Base-by-base conservation (phyloP, 2,888 invertebrate species). In the Acronicta alni region DNA sequence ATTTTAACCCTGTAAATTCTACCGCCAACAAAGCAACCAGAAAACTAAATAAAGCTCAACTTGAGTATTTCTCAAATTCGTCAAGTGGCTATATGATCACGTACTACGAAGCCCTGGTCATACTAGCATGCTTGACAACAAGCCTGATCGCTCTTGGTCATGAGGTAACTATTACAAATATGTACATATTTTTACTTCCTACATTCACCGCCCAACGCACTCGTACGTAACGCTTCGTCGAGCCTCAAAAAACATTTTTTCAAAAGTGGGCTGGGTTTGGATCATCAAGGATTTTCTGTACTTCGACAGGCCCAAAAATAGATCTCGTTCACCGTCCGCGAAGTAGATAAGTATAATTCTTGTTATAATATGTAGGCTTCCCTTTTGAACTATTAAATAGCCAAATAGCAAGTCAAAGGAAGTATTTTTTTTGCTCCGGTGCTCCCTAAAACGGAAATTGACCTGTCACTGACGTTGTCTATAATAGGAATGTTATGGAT, bases 91-190 rank as follows among this genome's bases (percentile, higher is more conserved):
- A 71, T 77, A 89, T 93, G 87, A 80, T 93, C 37, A 81, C 85
- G 44, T 90, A 88, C 74, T 81, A 85, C 83, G 84, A 89, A 67
- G 86, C 86, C 59, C 75, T 90, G 64, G 83, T 91, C 67, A 80
- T 91, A 57, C 71, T 92, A 83, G 88, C 88, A 91, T 93, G 93
- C 76, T 84, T 91, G 77, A 88, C 88, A 53, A 88, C 87, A 56
- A 83, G 90, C 45, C 72, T 90, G 57, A 79, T 87, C 54, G 90
- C 87, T 68, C 80, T 90, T 62, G 81, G 89, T 72, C 84, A 90
- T 90, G 92, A 90, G 89, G 68, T 68, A 60, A 72, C 43, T 52
- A 16, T 3, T 8, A 16, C 6, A 35, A 16, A 17, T 23, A 18
- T 9, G 8, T 17, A 15, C 30, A 5, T 37, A n/a, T 12, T 38